Evolutionary conservation across 2,888 invertebrate species (phyloP), one percentile per base, ranked within the genome.

Genomic region (Caenorhabditis sp.): DNA sequence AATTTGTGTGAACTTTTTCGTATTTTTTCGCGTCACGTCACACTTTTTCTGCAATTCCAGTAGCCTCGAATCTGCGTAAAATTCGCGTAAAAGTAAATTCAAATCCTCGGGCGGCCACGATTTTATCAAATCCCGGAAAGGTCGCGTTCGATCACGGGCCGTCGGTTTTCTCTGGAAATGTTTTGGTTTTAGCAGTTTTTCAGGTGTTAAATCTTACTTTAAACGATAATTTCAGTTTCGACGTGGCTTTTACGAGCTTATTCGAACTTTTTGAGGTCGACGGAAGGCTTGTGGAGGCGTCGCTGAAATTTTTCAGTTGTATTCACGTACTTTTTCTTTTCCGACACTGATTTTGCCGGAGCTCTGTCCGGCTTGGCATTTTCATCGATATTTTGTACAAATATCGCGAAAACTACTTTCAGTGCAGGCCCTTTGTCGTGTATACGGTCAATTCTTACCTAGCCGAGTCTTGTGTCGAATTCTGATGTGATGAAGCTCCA

Each of bases 101-200:
- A 72, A 15, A 50, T 78, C 68, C 1, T 3, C 13, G n/a, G 52
- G 9, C 32, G 82, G 81, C 84, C 84, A 84, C 26, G 32, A 59
- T 39, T 63, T 61, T 7, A 84, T 80, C 22, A 84, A 59, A 22
- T 79, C 78, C 24, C 46, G 52, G 37, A 78, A 78, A 13, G 78
- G 74, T 0, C 61, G 58, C 6, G 63, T 68, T 35, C 59, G 35
- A 7, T 72, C 66, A 5, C 55, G 52, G 13, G 39, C 13, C 4
- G 75, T 43, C 0, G 63, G 32, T 55, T 73, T 71, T 71, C 71
- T 6, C 56, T 70, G 32, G 17, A 70, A 73, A 55, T 15, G 13
- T 13, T 11, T 11, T 20, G 17, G 15, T 52, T 53, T 30, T 20
- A 9, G 8, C n/a, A 15, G 13, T n/a, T 37, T 37, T 5, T 27